Evolutionary conservation across 2,797 vertebrate genomes (phyloP), one percentile per base, ranked within the genome.

Genomic region (Dermochelys coriacea): DNA sequence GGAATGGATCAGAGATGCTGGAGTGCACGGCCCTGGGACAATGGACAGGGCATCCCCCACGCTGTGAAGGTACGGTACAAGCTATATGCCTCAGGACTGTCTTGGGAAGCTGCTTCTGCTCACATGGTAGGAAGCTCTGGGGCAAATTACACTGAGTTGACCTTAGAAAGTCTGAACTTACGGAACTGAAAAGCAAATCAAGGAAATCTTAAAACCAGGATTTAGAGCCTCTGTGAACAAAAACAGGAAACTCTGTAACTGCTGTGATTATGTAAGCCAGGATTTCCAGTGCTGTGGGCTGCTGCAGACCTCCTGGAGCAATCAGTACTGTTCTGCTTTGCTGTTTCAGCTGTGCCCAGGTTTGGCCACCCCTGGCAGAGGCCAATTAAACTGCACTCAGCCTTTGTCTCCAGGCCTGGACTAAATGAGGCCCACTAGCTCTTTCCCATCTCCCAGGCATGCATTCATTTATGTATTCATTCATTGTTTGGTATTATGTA

Each of bases 381-480:
- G 98, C 31, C 93, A 78, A 3, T 50, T 98, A 93, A 98, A 88
- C 93, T 99, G 99, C 94, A 98, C 94, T 88, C 98, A 98, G 54
- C 61, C 16, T n/a, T 68, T 29, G 57, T 59, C 27, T 59, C 57
- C 57, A 59, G 57, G 27, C 57, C 10, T 59, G 27, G 57, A 59
- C 12, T 59, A 59, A 59, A 59, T 59, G 57, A 31, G 57, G 27
- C 57, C 57, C 57, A 59, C 12, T 31, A 59, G 12, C 29, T 59
- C 57, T 59, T 59, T 59, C 29, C 55, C 25, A 57, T 57, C 25
- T 57, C 55, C 29, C 31, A 59, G 12, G 57, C 27, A 59, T 29
- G 57, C 29, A 14, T 14, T 57, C 18, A 52, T 52, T 52, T 59
- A 59, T 59, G 29, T 59, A 29, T 27, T 29, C 29, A 29, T 27